phyloP scores from a whole-genome alignment of 2,888 invertebrate species.

The Sinohyriopsis cumingii region DNA sequence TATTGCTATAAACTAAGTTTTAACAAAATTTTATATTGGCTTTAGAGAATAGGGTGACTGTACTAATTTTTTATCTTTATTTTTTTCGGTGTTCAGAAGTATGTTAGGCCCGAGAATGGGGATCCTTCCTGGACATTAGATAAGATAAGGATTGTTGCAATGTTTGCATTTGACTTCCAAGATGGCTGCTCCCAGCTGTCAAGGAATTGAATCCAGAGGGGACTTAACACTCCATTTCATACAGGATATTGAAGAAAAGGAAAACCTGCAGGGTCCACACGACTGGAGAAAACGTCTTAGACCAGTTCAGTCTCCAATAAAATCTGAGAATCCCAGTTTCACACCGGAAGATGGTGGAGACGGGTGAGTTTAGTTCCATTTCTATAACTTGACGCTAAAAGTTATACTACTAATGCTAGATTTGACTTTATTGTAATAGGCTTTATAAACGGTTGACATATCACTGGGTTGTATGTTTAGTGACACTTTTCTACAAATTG shows the following conservation, averaged over 20 bases:
- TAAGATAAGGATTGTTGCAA: no score
- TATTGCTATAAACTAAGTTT: no score
- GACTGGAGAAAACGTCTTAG: conserved; percentile 62
- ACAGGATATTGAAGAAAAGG: conserved; percentile 3
- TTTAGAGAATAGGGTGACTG: no score
- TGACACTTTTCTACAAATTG: no score
- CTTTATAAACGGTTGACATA: background rate
- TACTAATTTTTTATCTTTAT: no score
- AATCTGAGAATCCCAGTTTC: conserved; percentile 14
- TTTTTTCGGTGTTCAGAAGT: no score
- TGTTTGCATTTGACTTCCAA: conserved; percentile 12
- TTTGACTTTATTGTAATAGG: background rate
- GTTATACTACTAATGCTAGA: background rate
- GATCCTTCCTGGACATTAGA: no score
- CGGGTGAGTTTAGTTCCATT: no score
- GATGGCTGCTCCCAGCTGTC: conserved; percentile 18
- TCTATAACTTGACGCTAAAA: background rate
- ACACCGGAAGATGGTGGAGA: no score
- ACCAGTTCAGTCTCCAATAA: conserved; percentile 50
- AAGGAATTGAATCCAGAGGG: conserved; percentile 5
- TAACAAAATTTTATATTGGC: no score
- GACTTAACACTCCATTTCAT: background rate
- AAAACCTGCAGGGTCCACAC: conserved; percentile 62
- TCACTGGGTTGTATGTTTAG: no score
- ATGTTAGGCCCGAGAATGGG: no score